These are phyloP conservation scores for Bufotes viridis DNA, from an alignment of 2,797 vertebrate genomes.

Conservation along the genomic window DNA sequence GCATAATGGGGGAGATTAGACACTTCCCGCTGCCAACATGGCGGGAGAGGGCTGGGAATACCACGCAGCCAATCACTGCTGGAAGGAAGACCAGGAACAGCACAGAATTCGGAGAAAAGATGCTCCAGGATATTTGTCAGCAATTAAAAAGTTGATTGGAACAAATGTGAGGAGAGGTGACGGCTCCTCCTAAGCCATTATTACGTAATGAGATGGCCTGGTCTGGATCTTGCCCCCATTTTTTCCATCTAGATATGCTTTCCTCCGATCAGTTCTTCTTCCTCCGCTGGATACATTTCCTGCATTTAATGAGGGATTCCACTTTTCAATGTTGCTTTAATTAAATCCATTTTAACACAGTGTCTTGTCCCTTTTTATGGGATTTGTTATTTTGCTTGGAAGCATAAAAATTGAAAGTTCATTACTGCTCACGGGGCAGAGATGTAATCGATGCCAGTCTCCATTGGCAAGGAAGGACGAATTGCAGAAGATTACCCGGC, in stretches of 20 bases:
- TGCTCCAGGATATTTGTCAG: too few relatives aligned
- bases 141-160: too few relatives aligned
- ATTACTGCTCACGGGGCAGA: constrained; percentile 26
- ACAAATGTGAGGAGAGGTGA: too few relatives aligned
- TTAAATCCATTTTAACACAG: constrained; percentile 57
- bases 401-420: constrained; percentile 47
- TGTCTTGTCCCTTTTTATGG: constrained; percentile 58
- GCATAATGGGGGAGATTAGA: neutral
- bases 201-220: neutral
- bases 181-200: neutral
- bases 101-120: too few relatives aligned
- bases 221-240: neutral
- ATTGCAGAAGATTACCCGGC: constrained; percentile 41
- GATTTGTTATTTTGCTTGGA: constrained; percentile 28
- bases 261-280: neutral
- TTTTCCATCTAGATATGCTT: neutral
- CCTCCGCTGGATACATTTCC: neutral
- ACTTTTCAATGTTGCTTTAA: neutral
- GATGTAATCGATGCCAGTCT: constrained; percentile 40
- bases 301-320: neutral
- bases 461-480: constrained; percentile 30
- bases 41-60: too few relatives aligned
- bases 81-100: too few relatives aligned
- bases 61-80: too few relatives aligned
- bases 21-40: too few relatives aligned